These are phyloP conservation scores for Rambutsinella grinnellia DNA, from an alignment of 2,888 invertebrate genomes.

Conservation along the genomic window DNA sequence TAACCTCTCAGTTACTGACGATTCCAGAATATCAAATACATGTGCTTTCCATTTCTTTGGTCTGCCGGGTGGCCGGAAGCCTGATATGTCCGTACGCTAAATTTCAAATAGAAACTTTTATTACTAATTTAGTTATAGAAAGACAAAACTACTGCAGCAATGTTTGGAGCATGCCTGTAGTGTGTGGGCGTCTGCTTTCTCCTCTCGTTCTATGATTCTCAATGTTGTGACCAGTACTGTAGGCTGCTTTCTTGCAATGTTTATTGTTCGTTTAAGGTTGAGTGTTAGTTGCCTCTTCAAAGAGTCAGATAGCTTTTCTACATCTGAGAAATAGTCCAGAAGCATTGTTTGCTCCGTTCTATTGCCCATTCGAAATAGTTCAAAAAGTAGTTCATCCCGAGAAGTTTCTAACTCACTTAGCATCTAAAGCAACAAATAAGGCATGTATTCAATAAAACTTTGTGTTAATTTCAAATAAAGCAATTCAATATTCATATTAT, in stretches of 20 bases:
- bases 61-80: conserved; percentile 93
- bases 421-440: conserved; percentile 73
- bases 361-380: conserved; percentile 92
- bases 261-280: conserved; percentile 89
- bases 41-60: conserved; percentile 93
- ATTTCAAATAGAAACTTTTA: conserved; percentile 15
- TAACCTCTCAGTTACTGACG: conserved; percentile 85
- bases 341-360: conserved; percentile 91
- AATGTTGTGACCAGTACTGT: conserved; percentile 96
- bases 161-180: conserved; percentile 72
- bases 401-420: conserved; percentile 96
- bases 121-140: not conserved
- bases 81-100: conserved; percentile 82
- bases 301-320: conserved; percentile 88
- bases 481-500: conserved; percentile 5
- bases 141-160: not conserved
- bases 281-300: conserved; percentile 93
- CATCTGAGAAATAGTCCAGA: conserved; percentile 96
- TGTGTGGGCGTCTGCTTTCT: conserved; percentile 92
- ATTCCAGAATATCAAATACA: conserved; percentile 85
- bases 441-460: conserved; percentile 1
- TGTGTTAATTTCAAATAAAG: not conserved
- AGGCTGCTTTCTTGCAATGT: conserved; percentile 94
- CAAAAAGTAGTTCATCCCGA: conserved; percentile 93
- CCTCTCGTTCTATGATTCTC: conserved; percentile 96